A percentile compares a stretch with the other conserved stretches of the same genome.
Conservation (phyloP, 2,113 vertebrate species). For the Paradisaea rubra region DNA sequence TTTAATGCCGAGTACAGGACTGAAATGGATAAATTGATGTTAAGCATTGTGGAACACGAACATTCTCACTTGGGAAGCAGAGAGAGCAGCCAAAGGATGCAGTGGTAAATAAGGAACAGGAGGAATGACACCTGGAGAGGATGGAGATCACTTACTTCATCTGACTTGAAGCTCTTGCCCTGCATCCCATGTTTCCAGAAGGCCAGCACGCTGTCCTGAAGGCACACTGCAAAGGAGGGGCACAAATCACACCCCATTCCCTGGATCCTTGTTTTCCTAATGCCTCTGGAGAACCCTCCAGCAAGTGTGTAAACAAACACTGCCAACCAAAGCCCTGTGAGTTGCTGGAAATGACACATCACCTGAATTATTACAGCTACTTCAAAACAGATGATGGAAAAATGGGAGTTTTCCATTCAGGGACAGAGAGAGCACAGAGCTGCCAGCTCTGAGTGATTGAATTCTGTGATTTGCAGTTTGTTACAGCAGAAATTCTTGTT, state of each 20-base stretch:
- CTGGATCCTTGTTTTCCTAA: neutral
- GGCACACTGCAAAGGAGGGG: conserved; percentile 81
- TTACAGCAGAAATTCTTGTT: neutral
- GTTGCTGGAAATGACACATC: neutral
- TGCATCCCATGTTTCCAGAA: conserved; percentile 99
- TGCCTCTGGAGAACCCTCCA: neutral
- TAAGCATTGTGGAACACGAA: neutral
- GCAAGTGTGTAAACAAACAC: neutral
- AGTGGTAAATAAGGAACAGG: neutral
- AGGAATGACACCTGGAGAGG: neutral
- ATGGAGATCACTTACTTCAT: conserved; percentile 79
- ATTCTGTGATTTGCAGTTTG: neutral
- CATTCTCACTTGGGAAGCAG: neutral
- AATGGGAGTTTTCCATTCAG: neutral
- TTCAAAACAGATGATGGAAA: neutral
- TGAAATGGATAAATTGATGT: neutral
- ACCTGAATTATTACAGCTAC: neutral
- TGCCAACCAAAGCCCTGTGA: neutral
- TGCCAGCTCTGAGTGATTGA: neutral
- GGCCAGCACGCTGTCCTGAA: conserved; percentile 96
- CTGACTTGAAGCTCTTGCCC: conserved; percentile 97
- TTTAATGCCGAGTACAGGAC: neutral
- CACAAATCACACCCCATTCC: neutral
- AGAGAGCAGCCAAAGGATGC: neutral
- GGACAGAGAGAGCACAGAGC: neutral